These are phyloP conservation scores for Aphelocoma californica DNA, from an alignment of 2,797 vertebrate genomes.

Conservation along the genomic window DNA sequence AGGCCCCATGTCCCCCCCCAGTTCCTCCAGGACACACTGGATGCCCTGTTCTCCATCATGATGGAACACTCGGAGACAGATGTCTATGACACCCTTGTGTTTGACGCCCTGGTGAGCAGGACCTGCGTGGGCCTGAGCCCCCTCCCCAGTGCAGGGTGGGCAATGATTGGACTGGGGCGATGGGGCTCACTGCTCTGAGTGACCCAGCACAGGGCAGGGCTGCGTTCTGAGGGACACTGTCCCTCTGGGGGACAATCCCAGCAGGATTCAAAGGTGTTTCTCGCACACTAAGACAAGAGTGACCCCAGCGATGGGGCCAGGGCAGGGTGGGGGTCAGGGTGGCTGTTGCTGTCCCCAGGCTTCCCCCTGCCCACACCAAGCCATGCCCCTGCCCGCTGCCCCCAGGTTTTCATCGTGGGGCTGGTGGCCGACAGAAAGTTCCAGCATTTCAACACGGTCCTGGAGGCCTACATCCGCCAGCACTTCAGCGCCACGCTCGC, in stretches of 20 bases:
- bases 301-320: rapidly evolving
- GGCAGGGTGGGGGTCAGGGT: too few species aligned
- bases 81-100: conserved; percentile 48
- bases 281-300: neutral
- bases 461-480: conserved; percentile 66
- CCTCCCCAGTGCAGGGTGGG: neutral
- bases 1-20: neutral
- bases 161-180: rapidly evolving
- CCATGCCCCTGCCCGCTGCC: rapidly evolving
- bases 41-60: conserved; percentile 71
- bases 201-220: neutral
- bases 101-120: conserved; percentile 57
- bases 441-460: conserved; percentile 61
- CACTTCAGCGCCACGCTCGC: conserved; percentile 67
- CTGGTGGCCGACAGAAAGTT: conserved; percentile 64
- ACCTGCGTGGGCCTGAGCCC: neutral
- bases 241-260: neutral
- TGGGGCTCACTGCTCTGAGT: neutral
- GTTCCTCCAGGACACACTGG: conserved; percentile 69
- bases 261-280: neutral
- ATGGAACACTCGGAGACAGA: conserved; percentile 58
- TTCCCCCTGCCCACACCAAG: neutral
- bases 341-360: neutral
- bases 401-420: conserved; percentile 62
- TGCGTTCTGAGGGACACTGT: neutral